Conservation (phyloP, 2,888 invertebrate species). For the Pocota personata region DNA sequence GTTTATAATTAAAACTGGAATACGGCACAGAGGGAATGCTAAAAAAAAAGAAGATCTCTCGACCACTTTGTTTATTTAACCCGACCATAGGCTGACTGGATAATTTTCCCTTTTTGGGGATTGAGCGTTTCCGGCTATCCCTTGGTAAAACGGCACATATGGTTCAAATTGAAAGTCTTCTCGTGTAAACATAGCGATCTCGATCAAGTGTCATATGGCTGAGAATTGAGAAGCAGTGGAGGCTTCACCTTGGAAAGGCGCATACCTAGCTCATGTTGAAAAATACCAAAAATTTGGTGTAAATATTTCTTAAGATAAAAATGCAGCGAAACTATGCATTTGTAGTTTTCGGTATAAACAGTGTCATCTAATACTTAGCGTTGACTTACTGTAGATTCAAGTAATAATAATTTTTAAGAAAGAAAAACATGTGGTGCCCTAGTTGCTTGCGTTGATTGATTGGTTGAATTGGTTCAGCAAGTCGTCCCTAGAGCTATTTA, state of each 20-base stretch:
- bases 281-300: background rate
- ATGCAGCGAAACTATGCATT: background rate
- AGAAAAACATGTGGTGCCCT: constrained; percentile 10
- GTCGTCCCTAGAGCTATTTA: background rate
- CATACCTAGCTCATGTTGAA: background rate
- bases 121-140: constrained; percentile 61
- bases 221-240: background rate
- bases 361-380: constrained; percentile 3
- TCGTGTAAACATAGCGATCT: constrained; percentile 41
- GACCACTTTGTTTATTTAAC: constrained; percentile 67
- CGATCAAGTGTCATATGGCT: constrained; percentile 41
- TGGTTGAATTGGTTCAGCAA: constrained; percentile 3
- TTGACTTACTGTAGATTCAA: background rate
- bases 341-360: constrained; percentile 35
- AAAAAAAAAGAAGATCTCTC: constrained; percentile 44
- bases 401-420: background rate
- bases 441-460: constrained; percentile 3
- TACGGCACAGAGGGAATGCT: constrained; percentile 12
- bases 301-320: background rate
- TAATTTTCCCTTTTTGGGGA: constrained; percentile 55
- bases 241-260: constrained; percentile 34
- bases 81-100: constrained; percentile 48
- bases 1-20: constrained; percentile 64
- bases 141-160: constrained; percentile 35
- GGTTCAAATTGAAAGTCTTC: constrained; percentile 46